Percentiles rank a stretch among this genome's conserved stretches.
phyloP scores from a whole-genome alignment of 1,140 invertebrate genomes.

The Lasioglossum albipes region DNA sequence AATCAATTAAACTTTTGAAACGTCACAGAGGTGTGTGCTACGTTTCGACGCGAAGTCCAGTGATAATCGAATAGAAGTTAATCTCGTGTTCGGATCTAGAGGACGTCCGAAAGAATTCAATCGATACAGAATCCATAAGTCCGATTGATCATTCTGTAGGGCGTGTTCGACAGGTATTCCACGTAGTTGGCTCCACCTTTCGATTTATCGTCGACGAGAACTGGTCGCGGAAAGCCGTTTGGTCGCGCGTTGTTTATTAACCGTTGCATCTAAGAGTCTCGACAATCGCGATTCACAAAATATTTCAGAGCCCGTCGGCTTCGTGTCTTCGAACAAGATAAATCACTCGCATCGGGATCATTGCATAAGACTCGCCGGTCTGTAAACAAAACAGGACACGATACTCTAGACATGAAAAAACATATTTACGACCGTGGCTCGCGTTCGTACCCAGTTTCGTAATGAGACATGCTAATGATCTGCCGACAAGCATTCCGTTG shows the following conservation, averaged over 20 bases:
- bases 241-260: slow-evolving; percentile 12
- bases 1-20: too few species aligned
- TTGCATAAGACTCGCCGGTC: not conserved
- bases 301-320: not conserved
- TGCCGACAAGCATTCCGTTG: not conserved
- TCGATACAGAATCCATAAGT: too few species aligned
- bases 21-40: too few species aligned
- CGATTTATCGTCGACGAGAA: slow-evolving; percentile 1
- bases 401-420: slow-evolving; percentile 7
- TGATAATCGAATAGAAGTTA: not conserved
- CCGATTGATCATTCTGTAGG: too few species aligned
- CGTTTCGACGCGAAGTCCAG: not conserved
- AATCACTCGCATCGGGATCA: not conserved
- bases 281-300: not conserved
- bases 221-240: not conserved
- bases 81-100: too few species aligned
- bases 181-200: slow-evolving; percentile 13
- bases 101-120: too few species aligned
- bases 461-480: slow-evolving; percentile 12
- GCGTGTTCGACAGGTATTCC: not conserved
- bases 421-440: slow-evolving; percentile 10
- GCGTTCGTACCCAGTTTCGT: not conserved
- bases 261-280: not conserved
- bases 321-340: not conserved
- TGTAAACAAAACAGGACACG: slow-evolving; percentile 6